Conservation (phyloP, 2,797 vertebrate genomes). For the Crypturellus tataupa region DNA sequence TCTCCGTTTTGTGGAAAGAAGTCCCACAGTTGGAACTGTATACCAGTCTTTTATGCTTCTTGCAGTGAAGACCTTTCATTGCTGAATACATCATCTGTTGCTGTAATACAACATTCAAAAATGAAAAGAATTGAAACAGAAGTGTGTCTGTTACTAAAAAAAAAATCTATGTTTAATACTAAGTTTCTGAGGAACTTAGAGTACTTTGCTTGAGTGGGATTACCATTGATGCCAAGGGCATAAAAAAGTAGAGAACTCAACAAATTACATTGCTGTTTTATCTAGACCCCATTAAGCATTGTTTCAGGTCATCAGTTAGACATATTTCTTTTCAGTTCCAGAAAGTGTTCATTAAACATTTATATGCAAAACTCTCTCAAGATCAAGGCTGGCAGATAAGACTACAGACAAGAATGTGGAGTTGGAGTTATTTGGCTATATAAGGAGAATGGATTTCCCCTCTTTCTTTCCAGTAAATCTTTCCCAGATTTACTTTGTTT, state of each 20-base stretch:
- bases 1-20: neutral
- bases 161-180: neutral
- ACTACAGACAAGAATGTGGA: neutral
- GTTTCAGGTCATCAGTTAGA: neutral
- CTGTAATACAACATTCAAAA: neutral
- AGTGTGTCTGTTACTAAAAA: neutral
- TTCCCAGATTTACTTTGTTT: neutral
- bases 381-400: neutral
- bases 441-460: accelerated
- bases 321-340: neutral
- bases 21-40: neutral
- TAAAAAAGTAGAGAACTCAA: neutral
- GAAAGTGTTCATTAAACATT: neutral
- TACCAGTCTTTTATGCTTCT: neutral
- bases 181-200: neutral
- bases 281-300: neutral
- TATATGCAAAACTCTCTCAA: neutral
- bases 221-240: neutral
- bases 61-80: neutral
- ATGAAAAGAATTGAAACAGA: neutral
- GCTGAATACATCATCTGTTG: neutral
- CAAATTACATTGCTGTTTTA: neutral
- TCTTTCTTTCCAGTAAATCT: neutral
- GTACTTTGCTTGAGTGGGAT: neutral
- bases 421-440: neutral